Evolutionary conservation across 2,888 invertebrate species (phyloP), one percentile per base, ranked within the genome.

Genomic region (Platycnemis pennipes): DNA sequence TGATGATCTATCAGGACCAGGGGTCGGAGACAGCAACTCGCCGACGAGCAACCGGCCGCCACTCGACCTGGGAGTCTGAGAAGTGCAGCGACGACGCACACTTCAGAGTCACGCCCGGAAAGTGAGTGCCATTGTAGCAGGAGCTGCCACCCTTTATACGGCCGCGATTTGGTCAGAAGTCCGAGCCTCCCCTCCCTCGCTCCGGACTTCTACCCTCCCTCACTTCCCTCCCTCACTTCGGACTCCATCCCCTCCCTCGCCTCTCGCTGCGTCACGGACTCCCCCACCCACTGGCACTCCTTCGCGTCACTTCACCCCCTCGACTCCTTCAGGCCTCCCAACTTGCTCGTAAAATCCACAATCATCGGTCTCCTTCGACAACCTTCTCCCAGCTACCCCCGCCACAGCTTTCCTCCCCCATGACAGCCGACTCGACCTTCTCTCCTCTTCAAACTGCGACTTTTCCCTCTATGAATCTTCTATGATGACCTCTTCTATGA

Each of bases 101-200:
- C 37, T 16, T n/a, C 37, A 1, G 19, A 31, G 37, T n/a, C n/a
- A 63, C 77, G 77, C 26, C 16, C 37, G 5, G 13, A 16, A 37
- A 77, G 37, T 77, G 31, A 31, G 69, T 69, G 69, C 69, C 69
- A 69, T 37, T 77, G 77, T 37, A 7, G 53, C 13, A 37, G 37
- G 53, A 88, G 53, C 53, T 16, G 22, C 88, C 53, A 53, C 88
- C 31, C 53, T 89, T 53, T 89, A 89, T 89, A 89, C 53, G 53
- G 37, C 53, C 7, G 88, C 11, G 88, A 77, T 77, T 77, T 77
- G 69, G 69, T 69, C 69, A 31, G 69, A 69, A 69, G 69, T 69
- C 69, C 69, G 31, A n/a, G 22, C 7, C 19, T 49, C 49, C 49
- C 19, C 49, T 19, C 49, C 49, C 19, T n/a, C n/a, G n/a, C 49